Evolutionary conservation across 2,888 invertebrate genomes (phyloP), one percentile per base, ranked within the genome.

Genomic region (Fragum whitleyi): DNA sequence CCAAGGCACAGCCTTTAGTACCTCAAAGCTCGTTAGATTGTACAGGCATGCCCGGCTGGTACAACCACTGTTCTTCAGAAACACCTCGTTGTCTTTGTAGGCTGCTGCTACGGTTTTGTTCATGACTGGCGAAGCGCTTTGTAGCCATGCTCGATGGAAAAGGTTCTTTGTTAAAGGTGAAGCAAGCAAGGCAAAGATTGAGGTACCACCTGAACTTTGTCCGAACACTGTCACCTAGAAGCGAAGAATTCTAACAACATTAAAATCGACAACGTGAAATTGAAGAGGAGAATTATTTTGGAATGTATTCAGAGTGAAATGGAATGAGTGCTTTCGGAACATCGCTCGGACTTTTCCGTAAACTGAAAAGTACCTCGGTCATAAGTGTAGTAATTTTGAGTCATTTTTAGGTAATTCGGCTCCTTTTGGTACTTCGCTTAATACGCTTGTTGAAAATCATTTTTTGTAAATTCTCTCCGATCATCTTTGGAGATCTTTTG

Each of bases 151-250:
- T 94, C 85, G 95, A 42, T 90, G 89, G 90, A 97, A 97, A 2
- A 97, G 94, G 71, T 95, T 95, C 71, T 96, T 95, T 1, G 96
- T 89, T 53, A 87, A 77, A 86, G 93, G 94, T n/a, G 95, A 93
- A 85, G 96, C 94, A 91, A 96, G 95, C 57, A 98, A 94, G 0
- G 97, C 96, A 0, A 97, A 96, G 0, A 97, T 96, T n/a, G 97
- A 93, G 0, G 97, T 97, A 0, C 96, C 97, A 1, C 97, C 97
- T 0, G 97, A 97, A 26, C 97, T 95, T 92, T 97, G 97, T 0
- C 97, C 98, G 89, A 97, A 95, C 42, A 98, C 92, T 0, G 97
- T 97, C 0, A 98, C 97, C 1, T 96, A 95, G 32, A 47, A 47
- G 16, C 14, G 14, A 47, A 14, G 47, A 47, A 5, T 19, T 47